Evolutionary conservation across 1,140 invertebrate species (phyloP), one percentile per base, ranked within the genome.

Genomic region (Potamilus streckersoni): DNA sequence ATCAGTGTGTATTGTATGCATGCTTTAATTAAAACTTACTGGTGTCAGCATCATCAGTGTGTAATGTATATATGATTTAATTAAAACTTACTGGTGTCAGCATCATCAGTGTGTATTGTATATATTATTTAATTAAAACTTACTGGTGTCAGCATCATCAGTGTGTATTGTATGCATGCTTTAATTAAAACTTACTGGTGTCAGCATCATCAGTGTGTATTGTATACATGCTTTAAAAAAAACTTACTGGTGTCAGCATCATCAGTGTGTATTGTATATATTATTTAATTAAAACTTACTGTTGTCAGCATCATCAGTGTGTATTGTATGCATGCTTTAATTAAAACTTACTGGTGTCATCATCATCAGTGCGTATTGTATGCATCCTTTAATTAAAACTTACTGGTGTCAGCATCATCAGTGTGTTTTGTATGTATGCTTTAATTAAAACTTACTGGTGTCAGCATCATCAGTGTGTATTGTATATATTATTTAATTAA

Each of bases 171-270:
- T 23, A 23, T 23, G 23, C 2, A 23, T 23, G 23, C 23, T 23
- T 23, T 23, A 23, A 23, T 2, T 23, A 2, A 23, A 23, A 23
- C 23, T 23, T 85, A 89, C 89, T 76, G 85, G 69, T 1, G 92
- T 88, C n/a, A 98, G 87, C 86, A 94, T 93, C 49, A 96, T 83
- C 16, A 98, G 85, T 0, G 95, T 95, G 85, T 96, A 95, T 15
- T 49, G 38, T 49, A 49, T 49, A 8, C 1, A 11, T 49, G 0
- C 6, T 49, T 49, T 8, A 11, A 49, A 8, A 11, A 49, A 49
- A 49, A 49, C 78, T 81, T 31, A 2, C 27, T 31, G 27, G 27
- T 31, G 27, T 31, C 27, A 31, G 2, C 23, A 23, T 23, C 23
- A 23, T 1, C 23, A 23, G 23, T 23, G 23, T 23, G 23, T 23